phyloP scores from a whole-genome alignment of 2,888 invertebrate genomes.

The Cerastis leucographa region DNA sequence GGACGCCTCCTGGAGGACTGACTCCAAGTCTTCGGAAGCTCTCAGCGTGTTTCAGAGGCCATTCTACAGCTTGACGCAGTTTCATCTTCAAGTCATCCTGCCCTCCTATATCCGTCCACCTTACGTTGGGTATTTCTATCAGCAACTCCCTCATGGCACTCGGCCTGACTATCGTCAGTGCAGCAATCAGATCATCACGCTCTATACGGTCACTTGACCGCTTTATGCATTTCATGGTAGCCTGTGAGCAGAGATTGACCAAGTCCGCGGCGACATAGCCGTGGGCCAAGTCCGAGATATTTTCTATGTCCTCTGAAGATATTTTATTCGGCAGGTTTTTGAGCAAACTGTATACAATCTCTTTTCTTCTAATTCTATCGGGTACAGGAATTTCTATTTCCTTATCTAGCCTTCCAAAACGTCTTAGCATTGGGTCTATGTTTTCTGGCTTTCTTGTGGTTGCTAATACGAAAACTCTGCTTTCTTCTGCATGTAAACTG shows the following conservation, averaged over 20 bases:
- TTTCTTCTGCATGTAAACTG: constrained; percentile 87
- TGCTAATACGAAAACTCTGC: constrained; percentile 93
- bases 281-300: constrained; percentile 94
- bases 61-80: constrained; percentile 97
- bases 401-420: constrained; percentile 95
- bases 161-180: constrained; percentile 94
- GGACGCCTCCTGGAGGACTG: constrained; percentile 96
- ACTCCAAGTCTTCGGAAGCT: constrained; percentile 95
- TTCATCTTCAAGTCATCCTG: constrained; percentile 96
- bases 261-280: constrained; percentile 98
- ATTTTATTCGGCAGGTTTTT: constrained; percentile 90
- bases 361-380: constrained; percentile 91
- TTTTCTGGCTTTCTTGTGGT: constrained; percentile 94
- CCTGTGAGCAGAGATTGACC: constrained; percentile 94
- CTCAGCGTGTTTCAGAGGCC: constrained; percentile 97
- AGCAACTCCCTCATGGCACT: constrained; percentile 97
- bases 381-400: constrained; percentile 96
- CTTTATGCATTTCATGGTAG: constrained; percentile 92
- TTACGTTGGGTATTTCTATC: constrained; percentile 96
- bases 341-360: constrained; percentile 93
- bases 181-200: constrained; percentile 91
- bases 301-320: constrained; percentile 89
- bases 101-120: constrained; percentile 98
- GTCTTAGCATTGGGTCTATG: constrained; percentile 93
- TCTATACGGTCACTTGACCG: constrained; percentile 78